A percentile compares a stretch with the other conserved stretches of the same genome.
These are phyloP conservation scores for Syngnathus typhle DNA, from an alignment of 2,113 vertebrate species.

Conservation along the genomic window DNA sequence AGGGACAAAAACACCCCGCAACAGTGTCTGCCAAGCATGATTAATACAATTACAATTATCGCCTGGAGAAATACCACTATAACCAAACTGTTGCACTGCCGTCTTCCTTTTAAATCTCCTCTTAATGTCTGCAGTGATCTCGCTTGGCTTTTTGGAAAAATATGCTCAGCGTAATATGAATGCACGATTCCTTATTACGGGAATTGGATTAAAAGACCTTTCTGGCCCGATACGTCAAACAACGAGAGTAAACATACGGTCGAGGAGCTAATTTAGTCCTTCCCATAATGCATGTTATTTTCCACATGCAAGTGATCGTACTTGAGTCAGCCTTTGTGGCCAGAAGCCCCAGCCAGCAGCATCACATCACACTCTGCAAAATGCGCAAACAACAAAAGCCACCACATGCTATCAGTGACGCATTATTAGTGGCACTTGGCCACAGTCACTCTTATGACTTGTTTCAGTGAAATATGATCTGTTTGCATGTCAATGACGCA, in stretches of 20 bases:
- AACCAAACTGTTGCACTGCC: conserved; percentile 16
- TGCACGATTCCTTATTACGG: neutral
- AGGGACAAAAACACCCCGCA: conserved; percentile 42
- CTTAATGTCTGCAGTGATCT: conserved; percentile 1
- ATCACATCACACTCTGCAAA: conserved; percentile 30
- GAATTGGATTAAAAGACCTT: conserved; percentile 2
- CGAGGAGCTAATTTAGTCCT: conserved; percentile 9
- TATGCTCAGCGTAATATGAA: neutral
- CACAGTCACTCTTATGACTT: conserved; percentile 40
- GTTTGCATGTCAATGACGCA: conserved; percentile 14
- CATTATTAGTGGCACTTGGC: conserved; percentile 51
- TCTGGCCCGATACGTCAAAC: conserved; percentile 2
- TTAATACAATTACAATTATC: conserved; percentile 53
- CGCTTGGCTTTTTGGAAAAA: neutral
- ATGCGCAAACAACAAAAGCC: conserved; percentile 20
- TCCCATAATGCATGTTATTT: conserved; percentile 11
- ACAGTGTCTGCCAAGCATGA: conserved; percentile 37
- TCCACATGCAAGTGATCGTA: conserved; percentile 39
- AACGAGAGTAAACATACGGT: conserved; percentile 16
- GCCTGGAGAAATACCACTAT: conserved; percentile 36
- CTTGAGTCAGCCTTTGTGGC: conserved; percentile 58
- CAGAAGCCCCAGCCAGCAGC: conserved; percentile 29
- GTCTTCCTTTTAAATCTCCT: conserved; percentile 12
- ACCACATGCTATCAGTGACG: conserved; percentile 47
- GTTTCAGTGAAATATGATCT: conserved; percentile 32